These are phyloP conservation scores for Zaprionus gabonicus DNA, from an alignment of 1,140 invertebrate genomes.

Conservation along the genomic window DNA sequence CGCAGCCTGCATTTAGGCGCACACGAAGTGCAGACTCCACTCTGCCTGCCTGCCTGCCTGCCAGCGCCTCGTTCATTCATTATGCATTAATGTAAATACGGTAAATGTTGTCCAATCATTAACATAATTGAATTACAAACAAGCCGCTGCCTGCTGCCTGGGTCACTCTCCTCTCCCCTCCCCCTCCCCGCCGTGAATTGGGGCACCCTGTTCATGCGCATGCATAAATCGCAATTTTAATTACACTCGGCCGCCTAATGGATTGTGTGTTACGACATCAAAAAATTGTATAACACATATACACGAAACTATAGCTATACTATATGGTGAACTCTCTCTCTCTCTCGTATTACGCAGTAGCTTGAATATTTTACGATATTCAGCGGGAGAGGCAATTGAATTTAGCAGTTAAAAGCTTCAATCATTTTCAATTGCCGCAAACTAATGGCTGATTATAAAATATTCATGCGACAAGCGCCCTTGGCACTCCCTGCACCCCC, in stretches of 20 bases:
- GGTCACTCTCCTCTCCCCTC: not conserved
- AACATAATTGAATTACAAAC: slow-evolving; percentile 85
- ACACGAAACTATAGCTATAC: not conserved
- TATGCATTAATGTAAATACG: slow-evolving; percentile 85
- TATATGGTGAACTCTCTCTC: not conserved
- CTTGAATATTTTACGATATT: slow-evolving; percentile 75
- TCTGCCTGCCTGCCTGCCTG: not conserved
- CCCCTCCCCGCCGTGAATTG: not conserved
- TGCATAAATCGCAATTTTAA: slow-evolving; percentile 82
- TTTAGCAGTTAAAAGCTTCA: slow-evolving; percentile 82
- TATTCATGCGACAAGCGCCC: slow-evolving; percentile 76
- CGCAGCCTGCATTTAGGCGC: slow-evolving; percentile 55
- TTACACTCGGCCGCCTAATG: slow-evolving; percentile 76
- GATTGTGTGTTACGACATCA: slow-evolving; percentile 58
- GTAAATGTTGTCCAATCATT: slow-evolving; percentile 85
- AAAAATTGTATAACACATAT: slow-evolving; percentile 6
- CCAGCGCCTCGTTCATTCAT: slow-evolving; percentile 68
- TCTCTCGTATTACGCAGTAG: slow-evolving; percentile 16
- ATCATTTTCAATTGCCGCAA: slow-evolving; percentile 82
- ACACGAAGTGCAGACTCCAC: slow-evolving; percentile 3
- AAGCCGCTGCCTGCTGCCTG: slow-evolving; percentile 33
- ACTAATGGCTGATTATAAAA: slow-evolving; percentile 82
- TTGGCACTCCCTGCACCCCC: not conserved
- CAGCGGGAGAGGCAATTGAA: slow-evolving; percentile 61
- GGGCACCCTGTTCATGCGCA: slow-evolving; percentile 56